These are phyloP conservation scores for Benthochromis sp. DNA, from an alignment of 2,113 vertebrate species.

Conservation along the genomic window DNA sequence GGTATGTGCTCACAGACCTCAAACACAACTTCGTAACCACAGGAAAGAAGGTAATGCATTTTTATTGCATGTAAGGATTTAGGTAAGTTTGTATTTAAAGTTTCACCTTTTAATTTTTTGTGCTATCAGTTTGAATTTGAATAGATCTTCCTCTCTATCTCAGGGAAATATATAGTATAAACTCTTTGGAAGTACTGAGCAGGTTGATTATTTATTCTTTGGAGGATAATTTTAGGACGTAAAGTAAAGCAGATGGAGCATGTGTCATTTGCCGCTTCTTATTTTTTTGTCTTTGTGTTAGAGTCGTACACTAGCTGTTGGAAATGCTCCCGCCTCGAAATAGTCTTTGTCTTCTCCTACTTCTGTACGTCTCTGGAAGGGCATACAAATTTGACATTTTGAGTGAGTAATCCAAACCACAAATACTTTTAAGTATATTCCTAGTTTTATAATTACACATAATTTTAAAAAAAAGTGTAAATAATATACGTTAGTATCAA, in stretches of 20 bases:
- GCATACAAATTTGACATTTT: not conserved
- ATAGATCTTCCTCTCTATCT: not conserved
- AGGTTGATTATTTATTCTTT: not conserved
- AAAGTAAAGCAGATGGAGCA: not conserved
- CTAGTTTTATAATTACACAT: not conserved
- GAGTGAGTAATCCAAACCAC: slow-evolving; percentile 28
- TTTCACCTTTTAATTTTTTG: not conserved
- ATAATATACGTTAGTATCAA: not conserved
- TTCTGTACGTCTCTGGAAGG: slow-evolving; percentile 4
- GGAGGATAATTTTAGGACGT: not conserved
- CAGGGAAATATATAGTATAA: not conserved
- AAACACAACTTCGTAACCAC: not conserved
- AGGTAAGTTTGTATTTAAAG: not conserved
- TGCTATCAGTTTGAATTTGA: not conserved
- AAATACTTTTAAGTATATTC: not conserved
- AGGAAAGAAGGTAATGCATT: not conserved
- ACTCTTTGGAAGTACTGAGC: not conserved
- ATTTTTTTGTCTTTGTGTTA: not conserved
- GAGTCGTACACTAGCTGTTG: not conserved
- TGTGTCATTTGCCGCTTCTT: not conserved
- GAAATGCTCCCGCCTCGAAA: slow-evolving; percentile 4
- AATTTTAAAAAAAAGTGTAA: not conserved
- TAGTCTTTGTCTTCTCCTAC: slow-evolving; percentile 26
- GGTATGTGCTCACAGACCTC: not conserved
- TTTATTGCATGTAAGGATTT: not conserved